phyloP scores from a whole-genome alignment of 2,797 vertebrate genomes.

The Pangasius mekongensis region DNA sequence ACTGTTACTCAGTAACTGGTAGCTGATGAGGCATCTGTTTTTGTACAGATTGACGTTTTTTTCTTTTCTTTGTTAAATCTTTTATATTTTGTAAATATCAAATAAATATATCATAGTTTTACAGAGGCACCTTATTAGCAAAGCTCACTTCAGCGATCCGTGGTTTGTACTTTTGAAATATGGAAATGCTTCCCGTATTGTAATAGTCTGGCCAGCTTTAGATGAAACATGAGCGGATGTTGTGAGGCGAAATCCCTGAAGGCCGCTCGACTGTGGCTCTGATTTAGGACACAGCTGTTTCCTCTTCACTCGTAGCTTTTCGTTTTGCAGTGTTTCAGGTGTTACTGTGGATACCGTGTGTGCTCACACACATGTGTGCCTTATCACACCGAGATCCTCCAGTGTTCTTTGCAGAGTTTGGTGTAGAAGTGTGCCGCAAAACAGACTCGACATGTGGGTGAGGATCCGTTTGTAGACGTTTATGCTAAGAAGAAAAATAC shows the following conservation, averaged over 20 bases:
- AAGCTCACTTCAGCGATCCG: background rate
- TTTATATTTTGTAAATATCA: background rate
- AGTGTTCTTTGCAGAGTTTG: background rate
- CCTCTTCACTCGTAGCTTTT: background rate
- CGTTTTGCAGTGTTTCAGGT: background rate
- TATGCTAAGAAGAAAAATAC: background rate
- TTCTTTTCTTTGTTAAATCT: background rate
- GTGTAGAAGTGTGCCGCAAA: background rate
- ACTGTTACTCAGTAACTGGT: too few species aligned
- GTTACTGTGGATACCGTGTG: conserved; percentile 5
- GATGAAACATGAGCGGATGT: conserved; percentile 18
- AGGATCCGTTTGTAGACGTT: background rate
- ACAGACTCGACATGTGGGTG: background rate
- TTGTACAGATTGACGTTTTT: background rate
- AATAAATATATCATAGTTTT: background rate
- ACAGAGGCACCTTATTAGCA: background rate
- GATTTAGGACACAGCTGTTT: conserved; percentile 25
- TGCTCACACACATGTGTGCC: background rate
- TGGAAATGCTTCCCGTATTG: background rate
- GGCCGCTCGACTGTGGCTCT: background rate
- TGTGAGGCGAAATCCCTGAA: conserved; percentile 3
- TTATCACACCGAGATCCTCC: background rate
- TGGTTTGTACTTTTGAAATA: background rate
- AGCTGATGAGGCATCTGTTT: too few species aligned
- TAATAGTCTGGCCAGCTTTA: background rate